Evolutionary conservation across 2,888 invertebrate species (phyloP), one percentile per base, ranked within the genome.

Genomic region (Parnassius glacialis): DNA sequence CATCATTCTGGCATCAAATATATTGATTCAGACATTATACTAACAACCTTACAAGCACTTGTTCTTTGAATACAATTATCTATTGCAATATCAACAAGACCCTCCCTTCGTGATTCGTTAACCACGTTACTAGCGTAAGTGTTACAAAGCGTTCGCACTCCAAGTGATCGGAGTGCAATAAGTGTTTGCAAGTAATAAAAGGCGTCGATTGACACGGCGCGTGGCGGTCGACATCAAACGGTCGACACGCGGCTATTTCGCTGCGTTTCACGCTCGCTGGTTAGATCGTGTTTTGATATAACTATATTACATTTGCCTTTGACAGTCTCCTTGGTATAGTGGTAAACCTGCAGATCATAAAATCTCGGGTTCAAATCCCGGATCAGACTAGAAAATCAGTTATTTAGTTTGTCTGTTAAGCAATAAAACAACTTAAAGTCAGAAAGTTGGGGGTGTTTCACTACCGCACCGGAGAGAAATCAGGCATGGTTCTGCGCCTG

Each of bases 161-260:
- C 16, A 55, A 56, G 51, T 52, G 57, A 61, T 61, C 61, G 52
- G 52, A 60, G 56, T 55, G 55, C 55, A 61, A 57, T 61, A 56
- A 56, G 58, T 62, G 62, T 62, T 62, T 58, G 53, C 43, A 56
- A 57, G 51, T 42, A 57, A 62, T 54, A 62, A 62, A 52, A 57
- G 62, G 54, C 62, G 59, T 43, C 52, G 62, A 47, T 48, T 16
- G 52, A 10, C n/a, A 53, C 44, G 57, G 44, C 57, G 56, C 61
- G 61, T 61, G 61, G 47, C 53, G 52, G 45, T 42, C 48, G 9
- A 61, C 57, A 62, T 62, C 62, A 62, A 62, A 54, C 48, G 62
- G 20, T 13, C 13, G 52, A 45, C 61, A 61, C 61, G 61, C 61
- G 60, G 34, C 60, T 25, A 52, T 56, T 53, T 10, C 42, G 45